Base-by-base conservation (phyloP, 1,140 invertebrate genomes). In the Papilio dardanus region DNA sequence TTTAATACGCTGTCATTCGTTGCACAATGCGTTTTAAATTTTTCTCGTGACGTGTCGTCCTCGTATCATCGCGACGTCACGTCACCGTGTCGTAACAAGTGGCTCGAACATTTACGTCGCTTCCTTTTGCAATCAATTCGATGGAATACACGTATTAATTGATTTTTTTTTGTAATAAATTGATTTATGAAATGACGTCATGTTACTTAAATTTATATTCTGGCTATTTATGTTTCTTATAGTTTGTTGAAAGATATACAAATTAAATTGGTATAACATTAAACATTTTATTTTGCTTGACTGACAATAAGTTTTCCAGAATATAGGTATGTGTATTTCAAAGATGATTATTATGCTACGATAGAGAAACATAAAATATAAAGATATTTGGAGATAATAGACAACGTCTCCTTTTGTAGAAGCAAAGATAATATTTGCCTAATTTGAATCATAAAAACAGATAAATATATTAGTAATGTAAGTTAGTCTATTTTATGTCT, bases 21-120 rank as follows among this genome's bases (percentile, higher is more conserved):
- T 71, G 40, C 40, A 19, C 19, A 71, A 71, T 71, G 37, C 24
- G 42, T 46, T 71, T 73, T 46, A 73, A 54, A 73, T 28, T 30
- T n/a, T 54, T 28, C 42, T 24, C 28, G 7, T 16, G 28, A n/a
- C 42, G 42, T 46, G 42, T n/a, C 42, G n/a, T 46, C 42, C 42
- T 46, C 10, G 42, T 46, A 3, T 46, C 14, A 16, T n/a, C 42
- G 42, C 14, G 14, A 10, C 16, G n/a, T n/a, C n/a, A n/a, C 42
- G 42, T 46, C 42, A 46, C n/a, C 42, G 42, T 46, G 42, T 46
- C 42, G 42, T 46, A 46, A 46, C 42, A 10, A 46, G 42, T 16
- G 42, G 42, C 42, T 46, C n/a, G 42, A 14, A 46, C 42, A n/a
- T 46, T 16, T n/a, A 46, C n/a, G n/a, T 46, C 42, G 10, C 7